A percentile compares a stretch with the other conserved stretches of the same genome.
phyloP scores from a whole-genome alignment of 2,888 invertebrate species.

The Brachynemurus nebulosus region DNA sequence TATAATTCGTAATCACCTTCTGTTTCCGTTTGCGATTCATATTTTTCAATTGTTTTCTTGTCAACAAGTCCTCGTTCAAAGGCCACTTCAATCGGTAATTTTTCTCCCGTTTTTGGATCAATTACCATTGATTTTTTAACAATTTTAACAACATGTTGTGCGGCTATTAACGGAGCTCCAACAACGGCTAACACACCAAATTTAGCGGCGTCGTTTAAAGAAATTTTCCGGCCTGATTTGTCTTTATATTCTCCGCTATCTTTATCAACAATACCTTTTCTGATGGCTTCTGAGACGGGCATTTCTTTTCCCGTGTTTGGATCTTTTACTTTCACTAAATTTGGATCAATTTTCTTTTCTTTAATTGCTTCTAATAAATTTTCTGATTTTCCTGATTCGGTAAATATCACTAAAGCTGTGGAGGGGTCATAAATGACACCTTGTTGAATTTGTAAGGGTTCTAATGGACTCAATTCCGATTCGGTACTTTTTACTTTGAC shows the following conservation, averaged over 20 bases:
- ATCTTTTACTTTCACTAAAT: constrained; percentile 54
- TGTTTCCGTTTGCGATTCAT: constrained; percentile 34
- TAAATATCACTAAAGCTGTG: constrained; percentile 57
- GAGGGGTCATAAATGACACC: constrained; percentile 68
- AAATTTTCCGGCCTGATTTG: constrained; percentile 48
- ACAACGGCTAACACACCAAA: constrained; percentile 60
- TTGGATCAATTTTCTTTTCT: constrained; percentile 54
- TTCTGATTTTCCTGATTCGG: constrained; percentile 53
- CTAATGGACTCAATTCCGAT: constrained; percentile 33
- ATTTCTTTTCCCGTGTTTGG: constrained; percentile 52
- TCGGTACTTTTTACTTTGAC: constrained; percentile 36
- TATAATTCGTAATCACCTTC: constrained; percentile 24
- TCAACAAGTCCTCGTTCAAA: constrained; percentile 62
- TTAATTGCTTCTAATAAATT: constrained; percentile 63
- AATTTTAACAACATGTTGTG: constrained; percentile 52
- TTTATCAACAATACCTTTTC: constrained; percentile 59
- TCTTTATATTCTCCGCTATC: constrained; percentile 54
- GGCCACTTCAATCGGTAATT: constrained; percentile 68
- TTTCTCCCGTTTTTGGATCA: constrained; percentile 70
- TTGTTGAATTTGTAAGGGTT: constrained; percentile 57
- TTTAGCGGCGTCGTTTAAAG: constrained; percentile 59
- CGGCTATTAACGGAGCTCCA: constrained; percentile 61
- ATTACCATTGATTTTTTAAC: constrained; percentile 46
- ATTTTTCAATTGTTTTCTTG: constrained; percentile 36
- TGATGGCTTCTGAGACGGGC: constrained; percentile 59